These are phyloP conservation scores for Rhinogobius similis DNA, from an alignment of 2,113 vertebrate genomes.

Conservation along the genomic window DNA sequence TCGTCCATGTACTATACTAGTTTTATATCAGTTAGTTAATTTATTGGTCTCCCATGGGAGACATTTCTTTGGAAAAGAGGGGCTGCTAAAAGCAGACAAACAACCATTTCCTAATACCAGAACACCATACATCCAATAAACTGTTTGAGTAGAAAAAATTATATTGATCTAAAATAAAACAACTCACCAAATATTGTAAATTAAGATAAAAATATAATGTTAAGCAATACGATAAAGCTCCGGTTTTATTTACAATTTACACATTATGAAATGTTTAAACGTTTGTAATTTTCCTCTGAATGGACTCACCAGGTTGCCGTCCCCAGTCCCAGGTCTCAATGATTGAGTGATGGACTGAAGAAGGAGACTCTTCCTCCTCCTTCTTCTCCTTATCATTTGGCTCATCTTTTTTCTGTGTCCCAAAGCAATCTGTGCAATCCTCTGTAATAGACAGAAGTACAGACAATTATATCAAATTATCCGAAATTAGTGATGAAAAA, in stretches of 20 bases:
- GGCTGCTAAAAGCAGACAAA: too few relatives aligned
- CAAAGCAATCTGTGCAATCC: constrained; percentile 86
- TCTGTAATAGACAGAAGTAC: constrained; percentile 71
- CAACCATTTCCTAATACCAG: too few relatives aligned
- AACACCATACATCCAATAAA: too few relatives aligned
- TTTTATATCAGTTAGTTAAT: too few relatives aligned
- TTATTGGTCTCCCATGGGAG: too few relatives aligned
- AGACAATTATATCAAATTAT: neutral
- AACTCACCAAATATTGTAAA: neutral
- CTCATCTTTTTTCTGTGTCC: constrained; percentile 91
- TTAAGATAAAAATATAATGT: neutral
- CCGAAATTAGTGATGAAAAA: neutral
- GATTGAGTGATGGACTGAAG: constrained; percentile 87
- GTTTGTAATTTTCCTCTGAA: neutral
- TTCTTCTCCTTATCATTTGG: constrained; percentile 96
- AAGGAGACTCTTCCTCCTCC: constrained; percentile 89
- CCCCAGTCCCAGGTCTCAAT: constrained; percentile 99
- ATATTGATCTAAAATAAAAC: neutral
- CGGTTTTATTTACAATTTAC: too few relatives aligned
- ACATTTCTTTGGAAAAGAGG: too few relatives aligned
- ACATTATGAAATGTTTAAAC: neutral
- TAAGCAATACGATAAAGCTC: neutral
- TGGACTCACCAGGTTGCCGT: constrained; percentile 88
- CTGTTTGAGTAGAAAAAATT: too few relatives aligned
- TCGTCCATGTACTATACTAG: neutral